Conservation (phyloP, 1,140 invertebrate genomes). For the Phthorimaea operculella region DNA sequence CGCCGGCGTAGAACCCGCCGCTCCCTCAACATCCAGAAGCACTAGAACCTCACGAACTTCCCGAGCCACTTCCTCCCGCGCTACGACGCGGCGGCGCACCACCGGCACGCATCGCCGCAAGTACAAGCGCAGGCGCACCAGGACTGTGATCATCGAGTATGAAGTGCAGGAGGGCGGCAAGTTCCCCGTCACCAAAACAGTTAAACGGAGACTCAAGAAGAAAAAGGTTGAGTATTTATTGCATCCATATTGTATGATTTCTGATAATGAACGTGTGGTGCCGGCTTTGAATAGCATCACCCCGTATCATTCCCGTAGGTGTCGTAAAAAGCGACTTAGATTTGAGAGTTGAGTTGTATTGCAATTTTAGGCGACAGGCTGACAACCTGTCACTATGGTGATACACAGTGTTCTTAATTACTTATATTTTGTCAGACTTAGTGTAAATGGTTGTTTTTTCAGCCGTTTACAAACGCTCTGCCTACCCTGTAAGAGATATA, state of each 20-base stretch:
- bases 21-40: constrained; percentile 24
- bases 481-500: too few relatives aligned
- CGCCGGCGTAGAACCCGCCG: constrained; percentile 14
- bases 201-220: constrained; percentile 54
- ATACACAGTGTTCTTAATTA: too few relatives aligned
- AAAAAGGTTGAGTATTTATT: constrained; percentile 36
- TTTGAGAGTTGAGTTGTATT: too few relatives aligned
- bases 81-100: constrained; percentile 18
- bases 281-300: too few relatives aligned
- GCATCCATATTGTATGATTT: neutral
- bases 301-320: too few relatives aligned
- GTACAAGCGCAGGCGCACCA: constrained; percentile 47
- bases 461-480: too few relatives aligned
- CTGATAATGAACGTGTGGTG: too few relatives aligned
- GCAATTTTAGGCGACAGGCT: too few relatives aligned
- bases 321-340: too few relatives aligned
- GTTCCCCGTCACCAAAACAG: constrained; percentile 64
- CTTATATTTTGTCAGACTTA: too few relatives aligned
- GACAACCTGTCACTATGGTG: too few relatives aligned
- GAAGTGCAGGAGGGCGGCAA: constrained; percentile 69
- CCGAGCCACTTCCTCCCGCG: constrained; percentile 12
- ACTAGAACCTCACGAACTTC: constrained; percentile 13
- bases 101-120: constrained; percentile 28
- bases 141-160: constrained; percentile 68
- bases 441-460: too few relatives aligned